Evolutionary conservation across 2,797 vertebrate species (phyloP), one percentile per base, ranked within the genome.

Genomic region (Enteromius thamalakanensis): DNA sequence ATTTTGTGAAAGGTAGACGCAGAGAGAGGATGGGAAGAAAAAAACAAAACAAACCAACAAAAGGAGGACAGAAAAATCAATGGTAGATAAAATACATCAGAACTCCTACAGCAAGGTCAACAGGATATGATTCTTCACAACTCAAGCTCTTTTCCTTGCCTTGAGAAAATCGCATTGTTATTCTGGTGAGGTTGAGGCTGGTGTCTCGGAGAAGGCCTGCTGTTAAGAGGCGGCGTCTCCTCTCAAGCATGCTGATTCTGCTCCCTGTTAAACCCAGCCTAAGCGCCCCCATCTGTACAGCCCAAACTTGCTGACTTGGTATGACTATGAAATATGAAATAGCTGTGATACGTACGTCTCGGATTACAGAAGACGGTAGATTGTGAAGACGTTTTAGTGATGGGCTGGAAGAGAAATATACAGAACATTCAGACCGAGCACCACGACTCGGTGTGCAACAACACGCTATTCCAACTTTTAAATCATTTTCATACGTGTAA

Each of bases 31-130:
- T 37, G 37, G 71, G 12, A 62, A 71, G 85, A 86, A 87, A 84
- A 89, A 45, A 70, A 5, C 0, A 34, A 3, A 34, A 34, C 32
- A 32, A 32, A 40, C 86, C 60, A 78, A 84, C 91, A 90, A 90
- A 40, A 91, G 89, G 86, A 87, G 87, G 91, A 92, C 91, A 89
- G 90, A 90, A 95, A 89, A 94, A 95, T 95, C 94, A 86, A 94
- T 95, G 91, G 87, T 83, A 92, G 90, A 93, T 93, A 91, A 94
- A 95, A 94, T 92, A 94, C 91, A 94, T 94, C 91, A 93, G 87
- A 92, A 90, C 83, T 92, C 91, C 90, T 92, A 91, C 90, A 94
- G 94, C 94, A 94, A 95, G 93, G 94, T 94, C 94, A 94, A 94
- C 90, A 93, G 94, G 92, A 94, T 93, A 92, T 93, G 93, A 93